phyloP scores from a whole-genome alignment of 2,888 invertebrate genomes.

The Nemapogon koenigi region DNA sequence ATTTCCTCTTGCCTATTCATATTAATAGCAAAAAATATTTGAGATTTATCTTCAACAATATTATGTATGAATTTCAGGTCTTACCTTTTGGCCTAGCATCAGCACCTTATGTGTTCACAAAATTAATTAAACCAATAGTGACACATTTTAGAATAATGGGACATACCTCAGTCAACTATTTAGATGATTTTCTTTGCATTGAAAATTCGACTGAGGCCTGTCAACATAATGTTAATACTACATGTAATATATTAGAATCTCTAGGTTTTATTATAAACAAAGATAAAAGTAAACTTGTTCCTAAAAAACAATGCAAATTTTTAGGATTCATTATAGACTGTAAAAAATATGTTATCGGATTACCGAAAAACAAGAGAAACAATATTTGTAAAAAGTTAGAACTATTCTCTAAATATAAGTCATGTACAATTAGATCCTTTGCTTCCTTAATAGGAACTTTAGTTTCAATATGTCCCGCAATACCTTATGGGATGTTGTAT shows the following conservation, averaged over 20 bases:
- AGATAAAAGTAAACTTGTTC: not conserved
- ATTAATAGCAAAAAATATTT: constrained; percentile 9
- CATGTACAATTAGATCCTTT: not conserved
- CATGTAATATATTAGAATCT: not conserved
- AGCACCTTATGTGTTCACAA: constrained; percentile 1
- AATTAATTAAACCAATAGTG: not conserved
- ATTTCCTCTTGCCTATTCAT: constrained; percentile 1
- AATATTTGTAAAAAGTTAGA: not conserved
- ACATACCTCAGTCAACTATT: not conserved
- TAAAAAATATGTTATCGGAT: not conserved
- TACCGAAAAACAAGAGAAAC: not conserved
- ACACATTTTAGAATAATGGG: not conserved
- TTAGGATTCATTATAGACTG: constrained; percentile 2
- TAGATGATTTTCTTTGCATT: constrained; percentile 1
- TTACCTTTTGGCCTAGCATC: constrained; percentile 5
- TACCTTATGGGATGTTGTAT: constrained; percentile 1
- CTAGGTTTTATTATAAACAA: constrained; percentile 6
- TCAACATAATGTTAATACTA: not conserved
- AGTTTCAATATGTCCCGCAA: not conserved
- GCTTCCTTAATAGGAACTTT: constrained; percentile 1
- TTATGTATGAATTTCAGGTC: constrained; percentile 11
- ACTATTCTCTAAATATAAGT: not conserved
- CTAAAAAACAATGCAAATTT: constrained; percentile 4
- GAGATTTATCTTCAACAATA: constrained; percentile 5
- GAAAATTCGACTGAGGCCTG: not conserved